Evolutionary conservation across 1,140 invertebrate species (phyloP), one percentile per base, ranked within the genome.

Genomic region (Eriocheir sinensis): DNA sequence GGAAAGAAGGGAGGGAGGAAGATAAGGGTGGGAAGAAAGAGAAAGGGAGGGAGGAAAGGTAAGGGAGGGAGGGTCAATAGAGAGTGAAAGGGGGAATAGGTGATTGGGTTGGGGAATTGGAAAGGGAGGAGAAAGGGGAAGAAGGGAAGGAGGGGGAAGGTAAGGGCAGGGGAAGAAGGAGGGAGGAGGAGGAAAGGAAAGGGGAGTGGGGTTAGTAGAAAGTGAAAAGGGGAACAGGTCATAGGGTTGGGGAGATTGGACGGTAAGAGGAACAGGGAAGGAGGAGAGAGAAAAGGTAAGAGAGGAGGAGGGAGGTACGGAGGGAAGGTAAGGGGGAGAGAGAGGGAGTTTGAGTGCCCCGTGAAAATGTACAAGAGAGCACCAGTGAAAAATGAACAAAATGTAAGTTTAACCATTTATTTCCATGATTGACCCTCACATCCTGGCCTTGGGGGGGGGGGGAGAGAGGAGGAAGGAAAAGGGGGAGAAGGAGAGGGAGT

Each of bases 401-500:
- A 41, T 90, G 89, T 90, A 72, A 90, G 89, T 90, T 90, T 38
- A 90, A 90, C 89, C 89, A 34, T 90, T 90, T 34, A 90, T 90
- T 90, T 90, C 21, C 38, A 90, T 41, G 89, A 60, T 44, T 72
- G 53, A 72, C 89, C 34, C 53, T 90, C 27, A 21, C 53, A 72
- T 72, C 53, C 53, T 21, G 53, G 27, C 53, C 53, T 27, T 72
- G 9, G 53, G 9, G 27, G 27, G 9, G 53, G 53, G 27, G 53
- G 21, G 53, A 72, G 53, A 27, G 53, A 72, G 53, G 21, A 48
- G 44, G 44, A 48, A 15, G 44, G 44, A 48, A 48, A 48, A 15
- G 44, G 15, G 44, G 44, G 44, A 48, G 15, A 8, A 15, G 44
- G 15, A 15, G 44, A 15, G 15, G 44, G 15, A 15, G 15, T 4